These are phyloP conservation scores for Agrenia bidenticulata DNA, from an alignment of 2,888 invertebrate genomes.

Conservation along the genomic window DNA sequence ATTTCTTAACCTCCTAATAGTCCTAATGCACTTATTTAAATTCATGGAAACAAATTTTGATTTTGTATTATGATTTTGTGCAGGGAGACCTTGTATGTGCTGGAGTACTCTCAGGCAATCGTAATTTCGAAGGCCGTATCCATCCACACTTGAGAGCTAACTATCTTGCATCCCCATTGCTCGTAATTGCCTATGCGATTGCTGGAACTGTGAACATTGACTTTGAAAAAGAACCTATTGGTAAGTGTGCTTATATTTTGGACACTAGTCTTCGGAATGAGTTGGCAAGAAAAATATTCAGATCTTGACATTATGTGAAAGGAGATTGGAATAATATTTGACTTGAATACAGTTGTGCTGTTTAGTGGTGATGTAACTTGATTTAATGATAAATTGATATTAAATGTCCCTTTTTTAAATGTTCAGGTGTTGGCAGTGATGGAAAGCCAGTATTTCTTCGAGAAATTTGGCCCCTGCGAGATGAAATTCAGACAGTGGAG, in stretches of 20 bases:
- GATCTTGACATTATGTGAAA: too few species aligned
- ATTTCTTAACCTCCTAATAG: too few species aligned
- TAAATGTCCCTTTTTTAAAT: not conserved
- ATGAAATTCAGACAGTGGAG: conserved; percentile 87
- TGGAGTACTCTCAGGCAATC: conserved; percentile 93
- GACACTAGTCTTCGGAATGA: too few species aligned
- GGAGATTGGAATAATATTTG: too few species aligned
- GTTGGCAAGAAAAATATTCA: too few species aligned
- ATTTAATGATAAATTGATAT: too few species aligned
- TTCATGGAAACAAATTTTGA: too few species aligned
- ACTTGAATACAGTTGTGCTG: too few species aligned
- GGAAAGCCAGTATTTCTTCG: conserved; percentile 78
- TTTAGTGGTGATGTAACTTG: too few species aligned
- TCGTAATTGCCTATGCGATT: conserved; percentile 96
- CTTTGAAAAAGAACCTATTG: conserved; percentile 84
- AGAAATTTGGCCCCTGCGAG: conserved; percentile 93
- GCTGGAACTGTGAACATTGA: conserved; percentile 94
- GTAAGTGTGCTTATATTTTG: conserved; percentile 58
- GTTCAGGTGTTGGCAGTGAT: conserved; percentile 64
- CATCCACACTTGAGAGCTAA: conserved; percentile 96
- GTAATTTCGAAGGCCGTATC: conserved; percentile 97
- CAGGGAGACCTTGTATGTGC: conserved; percentile 91
- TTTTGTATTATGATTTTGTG: not conserved
- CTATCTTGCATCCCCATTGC: conserved; percentile 93
- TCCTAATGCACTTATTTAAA: too few species aligned